Percentiles rank a stretch among this genome's conserved stretches.
These are phyloP conservation scores for Eueides isabella DNA, from an alignment of 1,140 invertebrate genomes.

Conservation along the genomic window DNA sequence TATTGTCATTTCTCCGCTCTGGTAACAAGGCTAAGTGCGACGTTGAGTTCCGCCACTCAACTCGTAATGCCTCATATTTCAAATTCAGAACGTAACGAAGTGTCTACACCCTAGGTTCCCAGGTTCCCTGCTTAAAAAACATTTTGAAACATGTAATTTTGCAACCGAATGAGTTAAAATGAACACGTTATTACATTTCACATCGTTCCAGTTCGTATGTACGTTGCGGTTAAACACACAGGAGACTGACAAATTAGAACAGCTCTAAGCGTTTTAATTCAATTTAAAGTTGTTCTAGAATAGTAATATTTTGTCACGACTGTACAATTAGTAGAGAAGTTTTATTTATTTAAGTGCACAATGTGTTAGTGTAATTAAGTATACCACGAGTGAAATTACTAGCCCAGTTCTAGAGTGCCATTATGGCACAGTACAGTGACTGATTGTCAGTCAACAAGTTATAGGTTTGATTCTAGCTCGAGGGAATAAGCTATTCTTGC, in stretches of 20 bases:
- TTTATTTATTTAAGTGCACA: not conserved
- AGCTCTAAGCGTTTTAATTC: not conserved
- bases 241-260: conserved; percentile 11
- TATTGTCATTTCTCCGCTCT: too few relatives aligned
- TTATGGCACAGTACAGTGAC: too few relatives aligned
- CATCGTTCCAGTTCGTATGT: not conserved
- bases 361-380: not conserved
- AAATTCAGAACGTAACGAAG: too few relatives aligned
- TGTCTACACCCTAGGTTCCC: too few relatives aligned
- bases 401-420: too few relatives aligned
- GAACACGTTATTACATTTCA: not conserved
- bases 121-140: too few relatives aligned
- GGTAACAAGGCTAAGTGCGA: too few relatives aligned
- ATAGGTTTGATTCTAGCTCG: not conserved
- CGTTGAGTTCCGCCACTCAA: too few relatives aligned
- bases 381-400: too few relatives aligned
- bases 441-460: not conserved
- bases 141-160: not conserved
- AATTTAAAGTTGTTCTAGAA: conserved; percentile 10
- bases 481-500: not conserved
- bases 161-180: not conserved
- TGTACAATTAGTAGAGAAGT: not conserved
- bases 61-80: too few relatives aligned
- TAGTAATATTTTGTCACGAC: not conserved
- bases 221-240: not conserved